Base-by-base conservation (phyloP, 64 coral and sea anemone genomes). In the Acropora tenuis region DNA sequence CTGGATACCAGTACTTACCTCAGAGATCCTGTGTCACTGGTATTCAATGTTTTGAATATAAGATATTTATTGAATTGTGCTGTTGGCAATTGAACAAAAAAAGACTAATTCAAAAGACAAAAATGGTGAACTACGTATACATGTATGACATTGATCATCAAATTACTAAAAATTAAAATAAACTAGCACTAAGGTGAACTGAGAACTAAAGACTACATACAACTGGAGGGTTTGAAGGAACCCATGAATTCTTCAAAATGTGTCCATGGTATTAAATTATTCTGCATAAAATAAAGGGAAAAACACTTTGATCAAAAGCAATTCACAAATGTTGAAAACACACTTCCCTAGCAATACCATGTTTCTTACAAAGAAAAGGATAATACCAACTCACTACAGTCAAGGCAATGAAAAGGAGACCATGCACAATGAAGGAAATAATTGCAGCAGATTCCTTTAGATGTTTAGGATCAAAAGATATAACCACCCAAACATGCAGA, bases 181-280 rank as follows among this genome's bases (percentile, higher is more conserved):
- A 50, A 74, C 3, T 73, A 19, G 50, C 46, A 91, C 30, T 30
- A 30, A 30, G 30, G 30, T 30, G 30, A 30, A 30, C 30, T 30
- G 30, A 30, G 30, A 30, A 30, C 30, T 30, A 30, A 30, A 30
- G 30, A 30, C 30, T 30, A 30, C 92, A 78, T 98, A 98, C 96
- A 75, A 16, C 71, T 63, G 69, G 89, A 95, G n/a, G 96, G 96
- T 80, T 98, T 98, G 87, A 84, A 93, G 67, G 58, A 80, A 41
- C 84, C 90, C 96, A 98, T 93, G n/a, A 98, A 84, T 9, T 71
- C 87, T 46, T 79, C 57, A 90, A 88, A 98, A 6, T 57, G 57
- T 5, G n/a, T 11, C 48, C 90, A 12, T 2, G 90, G 41, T 43
- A 98, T 74, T 87, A 90, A 82, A 17, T 98, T 80, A 75, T 87